Base-by-base conservation (phyloP, 2,113 vertebrate genomes). In the Cairina moschata region DNA sequence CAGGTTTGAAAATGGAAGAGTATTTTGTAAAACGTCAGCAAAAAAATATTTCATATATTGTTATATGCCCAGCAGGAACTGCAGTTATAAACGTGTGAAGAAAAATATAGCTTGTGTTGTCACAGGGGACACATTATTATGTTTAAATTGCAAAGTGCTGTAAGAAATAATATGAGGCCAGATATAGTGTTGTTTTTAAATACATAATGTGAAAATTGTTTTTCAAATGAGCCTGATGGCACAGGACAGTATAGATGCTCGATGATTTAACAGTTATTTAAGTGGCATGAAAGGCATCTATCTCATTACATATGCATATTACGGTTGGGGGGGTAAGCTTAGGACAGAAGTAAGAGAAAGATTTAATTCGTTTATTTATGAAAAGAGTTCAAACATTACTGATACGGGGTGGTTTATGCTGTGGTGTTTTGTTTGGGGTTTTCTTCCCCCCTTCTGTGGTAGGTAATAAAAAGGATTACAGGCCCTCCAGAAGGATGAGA, bases 381-480 rank as follows among this genome's bases (percentile, higher is more conserved):
- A 95, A 95, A 97, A 97, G 96, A 97, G 96, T 96, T 97, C 96
- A 97, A 93, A 95, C 96, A 96, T 98, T 99, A 99, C 98, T 98
- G 98, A 99, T 99, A 98, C 97, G 86, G 91, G 81, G 84, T 92
- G 97, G 94, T 97, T 98, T 98, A 97, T 96, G 96, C 97, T 71
- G 95, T 38, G 28, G 94, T 84, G 95, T 95, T 97, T 95, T 95
- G 91, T 93, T 95, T 95, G 42, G 90, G 91, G 89, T 93, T 97
- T 97, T 96, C 95, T 97, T 97, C 90, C 95, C 96, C 97, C 97
- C 97, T 97, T 96, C 97, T 98, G 98, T 98, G 98, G 98, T 98
- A 97, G 97, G 97, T 98, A 98, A 98, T 98, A 98, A 98, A 98
- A 99, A 98, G 98, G 99, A 99, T 99, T 99, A 99, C 99, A 98